phyloP scores from a whole-genome alignment of 2,113 vertebrate species.

The Passer montanus region DNA sequence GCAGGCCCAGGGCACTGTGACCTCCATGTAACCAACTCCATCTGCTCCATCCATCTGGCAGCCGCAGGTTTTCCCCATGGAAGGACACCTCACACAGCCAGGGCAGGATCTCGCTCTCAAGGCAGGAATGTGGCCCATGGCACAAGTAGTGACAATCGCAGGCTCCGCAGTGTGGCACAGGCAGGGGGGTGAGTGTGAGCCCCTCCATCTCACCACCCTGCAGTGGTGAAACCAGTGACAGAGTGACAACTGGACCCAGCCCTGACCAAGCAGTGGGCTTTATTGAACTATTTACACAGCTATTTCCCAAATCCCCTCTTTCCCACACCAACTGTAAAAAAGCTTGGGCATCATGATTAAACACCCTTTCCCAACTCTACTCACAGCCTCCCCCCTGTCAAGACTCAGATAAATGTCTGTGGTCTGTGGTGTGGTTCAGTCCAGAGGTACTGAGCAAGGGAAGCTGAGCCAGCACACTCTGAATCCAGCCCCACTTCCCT shows the following conservation, averaged over 20 bases:
- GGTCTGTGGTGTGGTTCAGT: not conserved
- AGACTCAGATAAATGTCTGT: not conserved
- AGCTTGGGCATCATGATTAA: not conserved
- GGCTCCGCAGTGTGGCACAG: not conserved
- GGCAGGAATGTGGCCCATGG: not conserved
- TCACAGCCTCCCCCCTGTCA: not conserved
- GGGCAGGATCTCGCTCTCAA: not conserved
- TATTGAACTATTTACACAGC: conserved; percentile 31
- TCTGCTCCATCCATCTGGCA: not conserved
- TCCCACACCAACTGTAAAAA: not conserved
- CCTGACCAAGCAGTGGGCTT: not conserved
- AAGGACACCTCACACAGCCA: not conserved
- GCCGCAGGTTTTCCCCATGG: not conserved
- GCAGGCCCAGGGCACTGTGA: not conserved
- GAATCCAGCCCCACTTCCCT: not conserved
- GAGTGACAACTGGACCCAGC: not conserved
- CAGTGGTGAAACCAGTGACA: not conserved
- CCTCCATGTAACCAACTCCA: not conserved
- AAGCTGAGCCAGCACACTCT: not conserved
- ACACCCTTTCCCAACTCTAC: not conserved
- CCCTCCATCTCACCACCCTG: not conserved
- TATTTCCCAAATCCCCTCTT: not conserved
- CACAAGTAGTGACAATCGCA: rapidly evolving
- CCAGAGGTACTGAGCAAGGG: rapidly evolving
- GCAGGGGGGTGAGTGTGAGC: rapidly evolving